A percentile compares a stretch with the other conserved stretches of the same genome.
phyloP scores from a whole-genome alignment of 2,888 invertebrate genomes.

The Cephus runcator region DNA sequence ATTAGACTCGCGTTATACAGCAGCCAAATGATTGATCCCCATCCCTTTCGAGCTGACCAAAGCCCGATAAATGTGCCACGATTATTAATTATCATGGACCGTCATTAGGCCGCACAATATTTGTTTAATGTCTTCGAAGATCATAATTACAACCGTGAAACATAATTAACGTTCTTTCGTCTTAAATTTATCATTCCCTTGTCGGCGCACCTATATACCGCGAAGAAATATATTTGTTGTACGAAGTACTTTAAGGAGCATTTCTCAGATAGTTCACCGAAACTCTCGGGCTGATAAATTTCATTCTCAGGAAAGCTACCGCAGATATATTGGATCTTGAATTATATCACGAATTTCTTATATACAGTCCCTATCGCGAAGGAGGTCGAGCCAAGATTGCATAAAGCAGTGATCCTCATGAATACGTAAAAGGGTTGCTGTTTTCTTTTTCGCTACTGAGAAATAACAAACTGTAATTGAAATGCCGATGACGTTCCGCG shows the following conservation, averaged over 20 bases:
- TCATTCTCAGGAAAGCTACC: neutral
- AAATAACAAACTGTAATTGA: conserved; percentile 47
- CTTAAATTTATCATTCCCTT: neutral
- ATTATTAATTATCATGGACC: conserved; percentile 4
- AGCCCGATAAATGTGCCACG: neutral
- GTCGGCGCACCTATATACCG: neutral
- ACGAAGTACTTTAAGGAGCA: neutral
- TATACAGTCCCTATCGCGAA: neutral
- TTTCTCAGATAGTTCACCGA: neutral
- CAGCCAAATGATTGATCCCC: neutral
- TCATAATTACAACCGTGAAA: conserved; percentile 1
- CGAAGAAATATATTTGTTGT: neutral
- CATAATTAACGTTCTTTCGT: neutral
- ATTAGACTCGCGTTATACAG: neutral
- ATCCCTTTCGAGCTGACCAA: neutral
- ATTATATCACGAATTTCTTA: neutral
- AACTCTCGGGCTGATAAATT: neutral
- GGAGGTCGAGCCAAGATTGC: neutral
- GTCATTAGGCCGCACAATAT: conserved; percentile 1
- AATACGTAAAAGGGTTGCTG: conserved; percentile 21
- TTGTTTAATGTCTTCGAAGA: conserved; percentile 7
- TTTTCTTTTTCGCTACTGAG: conserved; percentile 22
- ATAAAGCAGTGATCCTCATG: conserved; percentile 9
- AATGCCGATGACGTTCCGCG: conserved; percentile 22
- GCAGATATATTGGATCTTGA: neutral